phyloP scores from a whole-genome alignment of 1,140 invertebrate species.

The Neodiprion virginianus region DNA sequence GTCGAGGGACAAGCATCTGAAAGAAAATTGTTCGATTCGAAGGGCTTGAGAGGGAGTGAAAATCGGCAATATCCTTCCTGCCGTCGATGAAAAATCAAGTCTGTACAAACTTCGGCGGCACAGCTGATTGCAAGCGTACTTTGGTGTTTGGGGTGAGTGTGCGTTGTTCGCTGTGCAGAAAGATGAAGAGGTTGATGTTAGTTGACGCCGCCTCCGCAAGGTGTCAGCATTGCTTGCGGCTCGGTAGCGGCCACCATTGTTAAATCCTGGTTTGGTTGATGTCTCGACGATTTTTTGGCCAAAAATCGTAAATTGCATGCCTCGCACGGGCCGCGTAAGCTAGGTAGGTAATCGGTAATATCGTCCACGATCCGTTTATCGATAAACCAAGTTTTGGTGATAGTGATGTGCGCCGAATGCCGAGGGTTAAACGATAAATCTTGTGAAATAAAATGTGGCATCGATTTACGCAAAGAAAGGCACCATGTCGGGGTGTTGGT shows the following conservation, averaged over 20 bases:
- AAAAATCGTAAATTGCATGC: conserved; percentile 46
- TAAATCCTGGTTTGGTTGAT: conserved; percentile 57
- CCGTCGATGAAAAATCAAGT: no score
- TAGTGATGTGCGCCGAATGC: not conserved
- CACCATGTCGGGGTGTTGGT: conserved; percentile 30
- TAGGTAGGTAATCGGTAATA: conserved; percentile 41
- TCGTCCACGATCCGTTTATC: not conserved
- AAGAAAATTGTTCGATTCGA: no score
- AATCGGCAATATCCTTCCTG: no score
- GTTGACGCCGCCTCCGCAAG: conserved; percentile 39
- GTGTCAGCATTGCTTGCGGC: conserved; percentile 44
- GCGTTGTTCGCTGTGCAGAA: not conserved
- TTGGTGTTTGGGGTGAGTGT: not conserved
- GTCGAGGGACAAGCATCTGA: no score
- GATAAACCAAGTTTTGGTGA: not conserved
- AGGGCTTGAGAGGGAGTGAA: no score
- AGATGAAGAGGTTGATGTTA: conserved; percentile 3
- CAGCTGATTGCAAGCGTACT: no score
- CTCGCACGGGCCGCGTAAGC: conserved; percentile 36
- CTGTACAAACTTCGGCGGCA: no score
- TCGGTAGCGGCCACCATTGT: conserved; percentile 55
- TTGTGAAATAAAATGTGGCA: conserved; percentile 44
- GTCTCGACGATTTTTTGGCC: conserved; percentile 46
- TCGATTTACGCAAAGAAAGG: conserved; percentile 45
- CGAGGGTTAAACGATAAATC: conserved; percentile 22